Conservation (phyloP, 2,113 vertebrate genomes). For the Sceloporus undulatus region DNA sequence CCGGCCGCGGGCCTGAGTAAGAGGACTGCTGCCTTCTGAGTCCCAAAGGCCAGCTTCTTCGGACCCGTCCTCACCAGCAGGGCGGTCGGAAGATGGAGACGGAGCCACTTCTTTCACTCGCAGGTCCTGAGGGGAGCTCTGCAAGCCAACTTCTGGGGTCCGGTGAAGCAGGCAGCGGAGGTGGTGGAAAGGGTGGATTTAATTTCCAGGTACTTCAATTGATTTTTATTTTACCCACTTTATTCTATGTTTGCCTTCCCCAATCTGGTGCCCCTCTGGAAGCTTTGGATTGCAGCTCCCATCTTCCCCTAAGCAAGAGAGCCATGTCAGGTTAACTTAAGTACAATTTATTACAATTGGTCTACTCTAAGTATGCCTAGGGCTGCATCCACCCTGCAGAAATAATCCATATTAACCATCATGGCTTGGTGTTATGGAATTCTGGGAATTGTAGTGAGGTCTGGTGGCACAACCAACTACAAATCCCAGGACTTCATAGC, state of each 20-base stretch:
- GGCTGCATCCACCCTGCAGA: too few species aligned
- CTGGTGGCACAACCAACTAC: too few species aligned
- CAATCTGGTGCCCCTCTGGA: not conserved
- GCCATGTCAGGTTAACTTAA: too few species aligned
- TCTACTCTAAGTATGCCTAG: too few species aligned
- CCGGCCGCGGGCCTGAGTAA: constrained; percentile 52
- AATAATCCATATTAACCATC: too few species aligned
- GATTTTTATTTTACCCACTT: not conserved
- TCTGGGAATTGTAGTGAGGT: too few species aligned
- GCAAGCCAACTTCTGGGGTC: not conserved
- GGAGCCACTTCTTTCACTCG: constrained; percentile 61
- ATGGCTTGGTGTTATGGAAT: too few species aligned
- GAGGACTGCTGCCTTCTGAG: constrained; percentile 44
- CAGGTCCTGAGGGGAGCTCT: constrained; percentile 66
- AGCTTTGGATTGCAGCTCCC: not conserved
- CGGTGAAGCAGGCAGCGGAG: too few species aligned
- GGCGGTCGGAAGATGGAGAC: constrained; percentile 51
- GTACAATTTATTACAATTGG: too few species aligned
- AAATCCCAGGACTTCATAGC: too few species aligned
- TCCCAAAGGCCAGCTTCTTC: constrained; percentile 53
- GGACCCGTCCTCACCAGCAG: constrained; percentile 59
- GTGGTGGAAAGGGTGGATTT: not conserved
- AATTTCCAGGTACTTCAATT: not conserved
- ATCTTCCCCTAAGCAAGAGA: not conserved
- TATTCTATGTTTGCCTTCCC: not conserved